phyloP scores from a whole-genome alignment of 2,888 invertebrate species.

The Choristoneura rosaceana region DNA sequence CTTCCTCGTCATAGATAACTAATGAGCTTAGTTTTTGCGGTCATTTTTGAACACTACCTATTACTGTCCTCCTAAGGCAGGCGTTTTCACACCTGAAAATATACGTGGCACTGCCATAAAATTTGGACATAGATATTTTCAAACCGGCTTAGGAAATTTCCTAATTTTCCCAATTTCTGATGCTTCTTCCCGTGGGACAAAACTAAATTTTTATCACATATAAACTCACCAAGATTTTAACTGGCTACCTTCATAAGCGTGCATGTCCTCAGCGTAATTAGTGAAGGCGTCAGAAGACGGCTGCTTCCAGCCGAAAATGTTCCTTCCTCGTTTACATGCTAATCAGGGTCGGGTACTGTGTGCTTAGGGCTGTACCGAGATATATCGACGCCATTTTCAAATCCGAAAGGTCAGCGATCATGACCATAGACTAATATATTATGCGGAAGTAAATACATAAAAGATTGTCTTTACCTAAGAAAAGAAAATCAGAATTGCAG shows the following conservation, averaged over 20 bases:
- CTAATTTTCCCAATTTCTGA: too few relatives aligned
- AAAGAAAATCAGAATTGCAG: too few relatives aligned
- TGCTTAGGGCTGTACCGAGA: slow-evolving; percentile 65
- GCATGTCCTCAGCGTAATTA: slow-evolving; percentile 77
- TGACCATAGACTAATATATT: slow-evolving; percentile 9
- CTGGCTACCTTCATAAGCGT: slow-evolving; percentile 13
- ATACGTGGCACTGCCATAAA: too few relatives aligned
- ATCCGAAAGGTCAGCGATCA: slow-evolving; percentile 56
- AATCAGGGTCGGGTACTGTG: slow-evolving; percentile 72
- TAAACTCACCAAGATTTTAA: background rate
- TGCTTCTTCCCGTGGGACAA: background rate
- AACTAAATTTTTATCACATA: background rate
- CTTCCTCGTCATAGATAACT: too few relatives aligned
- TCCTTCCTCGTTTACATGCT: slow-evolving; percentile 83
- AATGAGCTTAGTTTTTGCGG: too few relatives aligned
- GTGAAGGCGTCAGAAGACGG: slow-evolving; percentile 77
- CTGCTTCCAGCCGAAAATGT: slow-evolving; percentile 73
- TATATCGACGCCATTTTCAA: slow-evolving; percentile 57
- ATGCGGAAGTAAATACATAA: background rate
- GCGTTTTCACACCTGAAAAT: too few relatives aligned
- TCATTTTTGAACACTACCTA: too few relatives aligned
- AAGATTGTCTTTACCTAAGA: background rate
- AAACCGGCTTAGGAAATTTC: too few relatives aligned
- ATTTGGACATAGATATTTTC: too few relatives aligned
- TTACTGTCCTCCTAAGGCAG: too few relatives aligned